Evolutionary conservation across 2,888 invertebrate genomes (phyloP), one percentile per base, ranked within the genome.

Genomic region (Aphidius colemani): DNA sequence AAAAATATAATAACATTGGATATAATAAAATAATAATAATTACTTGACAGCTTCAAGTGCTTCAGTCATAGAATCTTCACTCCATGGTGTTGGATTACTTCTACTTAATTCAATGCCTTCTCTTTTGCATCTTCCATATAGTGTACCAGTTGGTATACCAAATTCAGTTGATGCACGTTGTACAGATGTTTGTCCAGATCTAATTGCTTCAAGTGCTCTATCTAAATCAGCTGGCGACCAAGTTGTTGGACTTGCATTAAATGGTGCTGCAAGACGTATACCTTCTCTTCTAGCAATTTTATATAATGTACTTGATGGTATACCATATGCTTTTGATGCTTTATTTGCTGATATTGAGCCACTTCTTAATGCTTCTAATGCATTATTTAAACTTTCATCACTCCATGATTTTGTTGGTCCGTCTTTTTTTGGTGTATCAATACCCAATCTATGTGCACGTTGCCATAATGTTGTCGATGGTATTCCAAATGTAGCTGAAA

Each of bases 401-500:
- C 91, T 92, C 95, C 95, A 95, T 7, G 93, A 91, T 83, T 94
- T 93, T 60, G 92, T 89, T 9, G 90, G 89, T 50, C 93, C 93
- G 78, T 94, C 94, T 83, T 93, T 93, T 85, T 95, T 95, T 65
- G 94, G 94, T 67, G 94, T 95, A 83, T 94, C 94, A 80, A 95
- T 95, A 71, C 94, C 94, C 77, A 94, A 84, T 62, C 93, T 87
- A 83, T 94, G 94, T 44, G 95, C 95, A 71, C 94, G 87, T 83
- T 95, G 94, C 95, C 95, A 95, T 46, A 95, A 85, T 10, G 94
- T 95, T 59, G 95, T 95, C 62, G 94, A 94, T 60, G 95, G 95
- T 77, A 95, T 95, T 71, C 94, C 94, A 82, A 90, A 95, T 30
- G 90, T 90, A 51, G 93, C 90, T 18, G 2, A 18, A 39, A 50